phyloP scores from a whole-genome alignment of 2,888 invertebrate genomes.

The Cacoxenus indagator region DNA sequence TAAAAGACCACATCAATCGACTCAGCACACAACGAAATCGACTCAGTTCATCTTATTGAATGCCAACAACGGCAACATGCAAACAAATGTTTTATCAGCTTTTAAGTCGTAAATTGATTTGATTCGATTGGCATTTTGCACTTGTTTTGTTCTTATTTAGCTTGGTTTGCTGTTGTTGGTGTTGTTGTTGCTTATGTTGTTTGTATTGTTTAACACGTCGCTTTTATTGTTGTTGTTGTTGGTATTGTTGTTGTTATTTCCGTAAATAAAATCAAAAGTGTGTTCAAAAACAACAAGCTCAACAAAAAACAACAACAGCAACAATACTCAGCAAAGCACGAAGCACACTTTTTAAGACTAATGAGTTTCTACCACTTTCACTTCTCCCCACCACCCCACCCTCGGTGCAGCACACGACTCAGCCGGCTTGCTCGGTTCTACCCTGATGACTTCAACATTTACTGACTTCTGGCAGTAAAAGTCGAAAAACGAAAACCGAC shows the following conservation, averaged over 20 bases:
- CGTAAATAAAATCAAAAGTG: slow-evolving; percentile 22
- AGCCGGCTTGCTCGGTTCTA: neutral
- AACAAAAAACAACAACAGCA: neutral
- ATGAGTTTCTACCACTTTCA: neutral
- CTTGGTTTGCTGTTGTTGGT: neutral
- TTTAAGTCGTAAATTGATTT: slow-evolving; percentile 53
- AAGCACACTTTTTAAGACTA: slow-evolving; percentile 3
- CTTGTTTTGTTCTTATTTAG: slow-evolving; percentile 24
- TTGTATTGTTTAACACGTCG: slow-evolving; percentile 8
- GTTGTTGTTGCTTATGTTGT: slow-evolving; percentile 2
- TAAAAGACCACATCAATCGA: slow-evolving; percentile 12
- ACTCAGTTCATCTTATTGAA: neutral
- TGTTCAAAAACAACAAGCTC: neutral
- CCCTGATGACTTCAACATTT: neutral
- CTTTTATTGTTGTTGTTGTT: slow-evolving; percentile 14
- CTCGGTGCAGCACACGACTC: neutral
- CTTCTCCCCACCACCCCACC: neutral
- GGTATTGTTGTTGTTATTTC: slow-evolving; percentile 32
- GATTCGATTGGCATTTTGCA: slow-evolving; percentile 45
- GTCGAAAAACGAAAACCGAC: neutral
- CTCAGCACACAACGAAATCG: neutral
- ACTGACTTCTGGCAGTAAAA: neutral
- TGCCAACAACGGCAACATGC: neutral
- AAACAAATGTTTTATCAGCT: slow-evolving; percentile 44
- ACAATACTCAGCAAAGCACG: neutral